phyloP scores from a whole-genome alignment of 2,888 invertebrate species.

The Parascotia fuliginaria region DNA sequence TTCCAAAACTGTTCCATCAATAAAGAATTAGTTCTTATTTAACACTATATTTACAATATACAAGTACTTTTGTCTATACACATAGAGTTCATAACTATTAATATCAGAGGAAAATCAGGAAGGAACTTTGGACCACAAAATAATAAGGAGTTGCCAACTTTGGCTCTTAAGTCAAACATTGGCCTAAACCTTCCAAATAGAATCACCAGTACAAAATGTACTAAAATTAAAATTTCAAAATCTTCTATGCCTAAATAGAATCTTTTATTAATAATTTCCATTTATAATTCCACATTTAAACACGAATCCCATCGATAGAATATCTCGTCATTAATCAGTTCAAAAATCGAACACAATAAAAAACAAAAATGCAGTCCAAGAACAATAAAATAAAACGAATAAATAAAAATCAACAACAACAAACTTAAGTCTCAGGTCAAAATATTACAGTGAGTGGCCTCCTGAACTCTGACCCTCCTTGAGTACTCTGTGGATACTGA shows the following conservation, averaged over 20 bases:
- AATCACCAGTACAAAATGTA: slow-evolving; percentile 5
- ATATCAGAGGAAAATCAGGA: slow-evolving; percentile 56
- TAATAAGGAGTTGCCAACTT: slow-evolving; percentile 36
- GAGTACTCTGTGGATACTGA: slow-evolving; percentile 83
- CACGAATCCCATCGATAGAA: slow-evolving; percentile 7
- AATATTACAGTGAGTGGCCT: slow-evolving; percentile 92
- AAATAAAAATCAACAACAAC: slow-evolving; percentile 48
- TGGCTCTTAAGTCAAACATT: slow-evolving; percentile 25
- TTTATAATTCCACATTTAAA: slow-evolving; percentile 11
- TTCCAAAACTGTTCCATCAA: slow-evolving; percentile 19
- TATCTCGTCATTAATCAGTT: slow-evolving; percentile 3
- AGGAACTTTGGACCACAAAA: slow-evolving; percentile 72
- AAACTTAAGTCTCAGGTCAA: slow-evolving; percentile 88
- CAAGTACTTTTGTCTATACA: slow-evolving; percentile 35
- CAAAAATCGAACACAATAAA: slow-evolving; percentile 6
- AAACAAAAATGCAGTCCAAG: slow-evolving; percentile 36
- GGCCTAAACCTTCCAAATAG: slow-evolving; percentile 4
- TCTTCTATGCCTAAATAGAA: slow-evolving; percentile 12
- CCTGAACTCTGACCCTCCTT: slow-evolving; percentile 89
- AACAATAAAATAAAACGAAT: slow-evolving; percentile 44
- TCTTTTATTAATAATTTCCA: slow-evolving; percentile 22
- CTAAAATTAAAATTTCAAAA: slow-evolving; percentile 1
- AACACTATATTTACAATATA: slow-evolving; percentile 38
- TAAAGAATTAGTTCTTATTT: slow-evolving; percentile 21
- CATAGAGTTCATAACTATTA: slow-evolving; percentile 24